Evolutionary conservation across 1,140 invertebrate species (phyloP).

Genomic region (Acromyrmex echinatior): DNA sequence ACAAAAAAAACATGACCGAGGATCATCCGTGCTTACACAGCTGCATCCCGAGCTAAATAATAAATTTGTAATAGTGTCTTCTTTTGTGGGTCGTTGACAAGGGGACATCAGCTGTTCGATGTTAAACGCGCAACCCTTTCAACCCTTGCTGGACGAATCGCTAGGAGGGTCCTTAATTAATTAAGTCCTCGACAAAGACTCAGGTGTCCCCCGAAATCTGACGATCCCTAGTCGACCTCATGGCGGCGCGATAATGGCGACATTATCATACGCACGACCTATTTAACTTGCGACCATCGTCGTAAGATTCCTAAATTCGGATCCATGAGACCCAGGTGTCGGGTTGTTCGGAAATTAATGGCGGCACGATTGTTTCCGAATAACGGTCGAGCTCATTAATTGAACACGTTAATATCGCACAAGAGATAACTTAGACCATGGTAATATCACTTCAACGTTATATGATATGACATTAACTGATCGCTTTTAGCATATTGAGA

Average conservation of each 20-base stretch:
- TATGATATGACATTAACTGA: neutral
- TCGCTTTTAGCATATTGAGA: neutral
- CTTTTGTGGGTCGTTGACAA: conserved; percentile 53
- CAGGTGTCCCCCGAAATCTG: conserved; percentile 84
- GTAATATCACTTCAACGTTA: neutral
- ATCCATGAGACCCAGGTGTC: conserved; percentile 74
- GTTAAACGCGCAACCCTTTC: conserved; percentile 81
- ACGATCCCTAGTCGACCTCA: conserved; percentile 77
- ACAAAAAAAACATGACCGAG: conserved; percentile 22
- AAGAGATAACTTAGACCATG: neutral
- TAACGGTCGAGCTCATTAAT: conserved; percentile 39
- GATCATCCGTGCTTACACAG: conserved; percentile 27
- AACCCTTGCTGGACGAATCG: conserved; percentile 75
- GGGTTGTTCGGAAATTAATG: conserved; percentile 13
- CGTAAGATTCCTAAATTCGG: conserved; percentile 72
- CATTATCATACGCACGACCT: conserved; percentile 86
- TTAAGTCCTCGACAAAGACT: conserved; percentile 83
- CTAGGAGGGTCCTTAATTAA: conserved; percentile 81
- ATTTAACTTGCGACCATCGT: conserved; percentile 75
- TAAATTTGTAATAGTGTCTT: conserved; percentile 63
- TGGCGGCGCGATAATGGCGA: conserved; percentile 80
- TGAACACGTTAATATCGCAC: conserved; percentile 48
- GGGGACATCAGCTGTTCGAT: conserved; percentile 80
- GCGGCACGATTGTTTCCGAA: conserved; percentile 7
- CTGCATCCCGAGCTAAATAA: conserved; percentile 40